Conservation (phyloP, 2,113 vertebrate genomes). For the Sarotherodon lohbergeri region DNA sequence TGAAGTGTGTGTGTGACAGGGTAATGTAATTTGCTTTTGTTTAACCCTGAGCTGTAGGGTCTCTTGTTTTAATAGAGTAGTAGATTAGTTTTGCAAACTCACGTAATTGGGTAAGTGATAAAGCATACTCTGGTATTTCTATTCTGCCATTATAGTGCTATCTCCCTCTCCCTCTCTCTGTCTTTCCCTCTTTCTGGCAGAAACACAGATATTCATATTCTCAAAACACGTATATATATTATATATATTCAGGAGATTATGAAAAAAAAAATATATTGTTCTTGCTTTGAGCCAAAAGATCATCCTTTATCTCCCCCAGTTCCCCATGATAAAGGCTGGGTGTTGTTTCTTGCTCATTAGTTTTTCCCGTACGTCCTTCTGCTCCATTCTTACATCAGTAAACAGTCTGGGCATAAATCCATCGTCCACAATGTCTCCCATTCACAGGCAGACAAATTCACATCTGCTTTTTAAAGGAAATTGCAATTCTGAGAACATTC, state of each 20-base stretch:
- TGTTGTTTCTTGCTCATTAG: background rate
- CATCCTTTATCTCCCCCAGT: constrained; percentile 5
- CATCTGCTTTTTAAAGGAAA: background rate
- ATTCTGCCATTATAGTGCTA: background rate
- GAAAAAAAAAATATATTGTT: background rate
- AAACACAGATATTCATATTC: background rate
- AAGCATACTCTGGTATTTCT: constrained; percentile 50
- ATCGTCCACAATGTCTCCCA: background rate
- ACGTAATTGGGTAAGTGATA: constrained; percentile 73
- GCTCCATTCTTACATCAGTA: background rate
- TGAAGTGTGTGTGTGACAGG: constrained; percentile 1
- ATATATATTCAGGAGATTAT: background rate
- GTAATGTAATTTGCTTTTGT: constrained; percentile 73
- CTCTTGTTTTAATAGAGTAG: constrained; percentile 72
- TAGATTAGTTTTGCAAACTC: constrained; percentile 71
- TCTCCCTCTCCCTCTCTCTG: background rate
- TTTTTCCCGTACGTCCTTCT: background rate
- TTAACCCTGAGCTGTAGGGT: constrained; percentile 69
- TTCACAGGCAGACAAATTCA: background rate
- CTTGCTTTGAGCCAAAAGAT: constrained; percentile 1
- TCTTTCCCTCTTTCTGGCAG: background rate
- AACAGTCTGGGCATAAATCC: background rate
- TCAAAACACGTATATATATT: background rate
- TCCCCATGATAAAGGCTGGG: background rate
- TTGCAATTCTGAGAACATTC: background rate